Base-by-base conservation (phyloP, 2,888 invertebrate genomes). In the Sclerodermus sp. region DNA sequence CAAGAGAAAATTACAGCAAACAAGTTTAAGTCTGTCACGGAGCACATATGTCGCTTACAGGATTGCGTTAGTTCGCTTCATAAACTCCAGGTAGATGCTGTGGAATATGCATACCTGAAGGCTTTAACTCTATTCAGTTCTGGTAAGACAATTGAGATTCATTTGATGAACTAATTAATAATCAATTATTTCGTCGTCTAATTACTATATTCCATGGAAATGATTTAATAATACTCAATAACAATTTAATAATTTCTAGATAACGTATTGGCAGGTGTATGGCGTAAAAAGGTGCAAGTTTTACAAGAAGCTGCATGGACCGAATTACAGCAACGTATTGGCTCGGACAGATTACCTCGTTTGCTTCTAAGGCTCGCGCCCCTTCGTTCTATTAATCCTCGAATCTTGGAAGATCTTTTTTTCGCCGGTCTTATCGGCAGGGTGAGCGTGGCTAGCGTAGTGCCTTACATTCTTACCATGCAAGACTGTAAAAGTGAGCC, bases 401-500 rank as follows among this genome's bases (percentile, higher is more conserved):
- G 87, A 12, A 84, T 91, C 54, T 82, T 96, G 46, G 96, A 96
- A 78, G 95, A 96, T 72, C 83, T 96, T 47, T 96, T 96, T 82
- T 96, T 96, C 74, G 89, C 93, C 2, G 93, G 91, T 44, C 85
- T 96, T 55, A 88, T 95, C 42, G 96, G 95, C 4, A 91, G 90
- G 77, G 91, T 97, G 66, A 93, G 94, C 80, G 95, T 98, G 53
- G 95, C 97, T 73, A 93, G 91, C 72, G 91, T 97, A 64, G 91
- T 98, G 78, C 96, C 96, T 23, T 94, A 90, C 68, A 89, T 98
- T 72, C 83, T 98, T 62, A 88, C 71, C 55, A 77, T 77, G 77
- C 75, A 74, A 66, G 77, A 77, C 64, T 75, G 72, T 55, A 77
- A 77, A 68, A 63, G 71, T 53, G 77, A 77, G 64, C 66, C 73